A percentile compares a stretch with the other conserved stretches of the same genome.
Conservation (phyloP, 2,888 invertebrate species). For the Cremastinae sp. region DNA sequence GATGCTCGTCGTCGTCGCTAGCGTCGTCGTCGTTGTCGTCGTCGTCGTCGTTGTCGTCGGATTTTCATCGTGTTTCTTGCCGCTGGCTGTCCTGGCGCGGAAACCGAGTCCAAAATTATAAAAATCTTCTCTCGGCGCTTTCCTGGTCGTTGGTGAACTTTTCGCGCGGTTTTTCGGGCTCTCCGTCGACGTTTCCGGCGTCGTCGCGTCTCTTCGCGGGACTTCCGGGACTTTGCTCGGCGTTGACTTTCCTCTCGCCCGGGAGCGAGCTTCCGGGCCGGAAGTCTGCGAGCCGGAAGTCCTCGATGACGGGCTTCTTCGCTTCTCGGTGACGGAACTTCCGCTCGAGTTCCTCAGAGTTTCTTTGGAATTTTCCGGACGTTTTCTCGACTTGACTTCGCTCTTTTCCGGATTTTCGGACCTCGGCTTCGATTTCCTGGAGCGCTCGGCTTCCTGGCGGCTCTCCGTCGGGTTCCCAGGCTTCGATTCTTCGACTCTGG, state of each 20-base stretch:
- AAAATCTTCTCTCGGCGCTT: slow-evolving; percentile 71
- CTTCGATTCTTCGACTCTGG: slow-evolving; percentile 12
- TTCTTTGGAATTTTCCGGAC: slow-evolving; percentile 36
- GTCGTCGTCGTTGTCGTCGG: slow-evolving; percentile 56
- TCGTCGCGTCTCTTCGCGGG: slow-evolving; percentile 28
- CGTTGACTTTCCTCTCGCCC: slow-evolving; percentile 46
- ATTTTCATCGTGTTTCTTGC: slow-evolving; percentile 68
- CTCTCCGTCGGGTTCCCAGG: slow-evolving; percentile 20
- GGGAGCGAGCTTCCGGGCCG: neutral
- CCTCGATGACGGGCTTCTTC: no score
- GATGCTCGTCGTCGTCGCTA: slow-evolving; percentile 16
- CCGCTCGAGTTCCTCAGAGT: neutral
- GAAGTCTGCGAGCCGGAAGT: no score
- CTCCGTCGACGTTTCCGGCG: slow-evolving; percentile 42
- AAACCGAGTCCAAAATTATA: slow-evolving; percentile 76
- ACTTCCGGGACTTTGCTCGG: slow-evolving; percentile 47
- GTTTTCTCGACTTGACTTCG: slow-evolving; percentile 29
- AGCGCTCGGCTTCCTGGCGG: slow-evolving; percentile 3
- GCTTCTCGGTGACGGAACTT: no score
- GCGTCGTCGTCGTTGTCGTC: slow-evolving; percentile 30
- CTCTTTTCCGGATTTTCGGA: slow-evolving; percentile 3
- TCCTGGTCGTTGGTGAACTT: slow-evolving; percentile 46
- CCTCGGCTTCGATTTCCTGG: slow-evolving; percentile 18
- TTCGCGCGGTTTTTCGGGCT: slow-evolving; percentile 50
- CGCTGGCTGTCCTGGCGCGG: slow-evolving; percentile 70